These are phyloP conservation scores for Uloborus plumipes DNA, from an alignment of 2,888 invertebrate species.

Conservation along the genomic window DNA sequence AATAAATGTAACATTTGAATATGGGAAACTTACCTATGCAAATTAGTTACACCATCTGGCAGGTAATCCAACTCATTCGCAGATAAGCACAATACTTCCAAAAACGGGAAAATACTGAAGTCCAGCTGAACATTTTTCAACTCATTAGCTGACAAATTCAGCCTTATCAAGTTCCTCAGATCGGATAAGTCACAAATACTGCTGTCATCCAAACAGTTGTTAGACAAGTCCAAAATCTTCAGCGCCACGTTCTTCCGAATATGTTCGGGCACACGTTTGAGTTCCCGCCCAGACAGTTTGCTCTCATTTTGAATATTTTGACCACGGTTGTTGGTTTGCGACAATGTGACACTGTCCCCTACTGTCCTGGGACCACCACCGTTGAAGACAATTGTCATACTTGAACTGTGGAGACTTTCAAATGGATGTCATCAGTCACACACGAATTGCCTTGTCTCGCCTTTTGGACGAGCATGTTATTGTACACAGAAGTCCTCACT, in stretches of 20 bases:
- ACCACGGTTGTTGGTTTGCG: neutral
- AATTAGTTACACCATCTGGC: slow-evolving; percentile 16
- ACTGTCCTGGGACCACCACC: slow-evolving; percentile 16
- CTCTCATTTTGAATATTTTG: slow-evolving; percentile 26
- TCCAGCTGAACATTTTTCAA: slow-evolving; percentile 22
- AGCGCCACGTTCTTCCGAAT: slow-evolving; percentile 17
- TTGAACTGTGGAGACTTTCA: neutral
- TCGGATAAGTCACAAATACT: slow-evolving; percentile 23
- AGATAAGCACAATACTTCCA: slow-evolving; percentile 46
- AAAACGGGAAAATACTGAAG: slow-evolving; percentile 17
- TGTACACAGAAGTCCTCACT: too few relatives aligned
- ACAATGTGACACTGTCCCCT: slow-evolving; percentile 2
- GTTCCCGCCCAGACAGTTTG: slow-evolving; percentile 32
- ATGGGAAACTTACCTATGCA: slow-evolving; percentile 34
- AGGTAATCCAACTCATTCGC: slow-evolving; percentile 53
- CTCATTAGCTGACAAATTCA: slow-evolving; percentile 51
- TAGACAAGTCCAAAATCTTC: slow-evolving; percentile 42
- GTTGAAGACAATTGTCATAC: slow-evolving; percentile 58
- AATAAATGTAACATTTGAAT: too few relatives aligned
- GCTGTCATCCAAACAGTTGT: slow-evolving; percentile 25
- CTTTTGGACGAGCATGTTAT: too few relatives aligned
- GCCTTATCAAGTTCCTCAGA: slow-evolving; percentile 26
- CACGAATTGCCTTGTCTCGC: neutral
- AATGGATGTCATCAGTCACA: neutral
- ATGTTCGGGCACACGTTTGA: slow-evolving; percentile 33